Evolutionary conservation across 2,113 vertebrate species (phyloP), one percentile per base, ranked within the genome.

Genomic region (Platysteira castanea): DNA sequence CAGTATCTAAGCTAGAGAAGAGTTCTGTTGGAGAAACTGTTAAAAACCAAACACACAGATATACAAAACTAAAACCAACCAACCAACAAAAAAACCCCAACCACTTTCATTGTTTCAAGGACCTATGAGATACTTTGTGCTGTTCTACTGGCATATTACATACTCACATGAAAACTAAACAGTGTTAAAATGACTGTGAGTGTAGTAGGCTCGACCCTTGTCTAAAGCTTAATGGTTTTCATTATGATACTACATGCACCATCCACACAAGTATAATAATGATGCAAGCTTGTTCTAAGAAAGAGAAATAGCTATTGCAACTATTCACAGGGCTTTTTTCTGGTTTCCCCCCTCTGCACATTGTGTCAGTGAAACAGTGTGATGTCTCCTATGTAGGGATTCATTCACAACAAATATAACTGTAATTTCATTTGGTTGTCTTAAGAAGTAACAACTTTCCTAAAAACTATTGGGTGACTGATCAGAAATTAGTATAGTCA

Each of bases 361-460:
- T 68, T 67, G 10, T 4, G 1, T 46, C 39, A 61, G 10, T 26
- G 24, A 83, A 91, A 56, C 4, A 35, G 46, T 12, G 27, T 57
- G 67, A 39, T 13, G 15, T 26, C 23, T 37, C 23, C 8, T 39
- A 4, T 5, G 15, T 11, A 57, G 14, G 6, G 6, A 56, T 65
- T 63, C 0, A 31, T 83, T 49, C 0, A 0, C 0, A 1, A 75
- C 13, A 79, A 79, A 80, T 49, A 21, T 18, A 71, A 52, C 10
- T 35, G 6, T 28, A 37, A 39, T 71, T 67, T 82, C 4, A 28
- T 61, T 44, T 83, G 7, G 5, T 61, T 70, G 21, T 57, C 17
- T 59, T 67, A 53, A 75, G 35, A 69, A 88, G 27, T 30, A 70
- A 1, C 11, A 78, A 9, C 10, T 75, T 71, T 49, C 22, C 15